A percentile compares a stretch with the other conserved stretches of the same genome.
phyloP scores from a whole-genome alignment of 1,140 invertebrate genomes.

The Hyphantria cunea region DNA sequence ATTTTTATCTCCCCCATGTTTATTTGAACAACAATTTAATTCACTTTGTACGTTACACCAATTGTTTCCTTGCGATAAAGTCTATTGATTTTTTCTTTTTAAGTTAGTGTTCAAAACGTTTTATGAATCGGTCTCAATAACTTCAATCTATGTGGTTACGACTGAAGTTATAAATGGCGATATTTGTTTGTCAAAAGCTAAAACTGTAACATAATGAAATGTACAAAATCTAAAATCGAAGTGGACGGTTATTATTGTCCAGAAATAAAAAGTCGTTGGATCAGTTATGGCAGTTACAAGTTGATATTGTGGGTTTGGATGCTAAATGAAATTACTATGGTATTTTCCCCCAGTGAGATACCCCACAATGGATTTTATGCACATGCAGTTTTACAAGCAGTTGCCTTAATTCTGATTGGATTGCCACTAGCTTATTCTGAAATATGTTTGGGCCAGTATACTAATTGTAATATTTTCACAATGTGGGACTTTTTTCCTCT shows the following conservation, averaged over 20 bases:
- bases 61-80: neutral
- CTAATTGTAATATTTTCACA: constrained; percentile 54
- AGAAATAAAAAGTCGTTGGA: constrained; percentile 48
- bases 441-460: constrained; percentile 70
- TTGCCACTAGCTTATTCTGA: constrained; percentile 73
- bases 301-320: constrained; percentile 66
- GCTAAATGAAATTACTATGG: constrained; percentile 61
- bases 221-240: constrained; percentile 1
- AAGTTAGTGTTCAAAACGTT: constrained; percentile 3
- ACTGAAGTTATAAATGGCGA: neutral
- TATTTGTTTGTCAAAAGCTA: neutral
- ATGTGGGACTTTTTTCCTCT: constrained; percentile 70
- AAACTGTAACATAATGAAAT: constrained; percentile 5
- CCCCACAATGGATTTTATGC: constrained; percentile 63
- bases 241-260: constrained; percentile 30
- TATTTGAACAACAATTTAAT: constrained; percentile 61
- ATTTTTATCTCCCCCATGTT: constrained; percentile 65
- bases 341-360: constrained; percentile 51
- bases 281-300: constrained; percentile 58
- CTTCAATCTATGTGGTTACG: constrained; percentile 18
- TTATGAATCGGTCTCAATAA: neutral
- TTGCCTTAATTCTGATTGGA: constrained; percentile 57
- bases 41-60: constrained; percentile 37
- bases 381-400: constrained; percentile 43
- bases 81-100: constrained; percentile 2